Conservation (phyloP, 2,888 invertebrate genomes). For the Gryllus longicercus region DNA sequence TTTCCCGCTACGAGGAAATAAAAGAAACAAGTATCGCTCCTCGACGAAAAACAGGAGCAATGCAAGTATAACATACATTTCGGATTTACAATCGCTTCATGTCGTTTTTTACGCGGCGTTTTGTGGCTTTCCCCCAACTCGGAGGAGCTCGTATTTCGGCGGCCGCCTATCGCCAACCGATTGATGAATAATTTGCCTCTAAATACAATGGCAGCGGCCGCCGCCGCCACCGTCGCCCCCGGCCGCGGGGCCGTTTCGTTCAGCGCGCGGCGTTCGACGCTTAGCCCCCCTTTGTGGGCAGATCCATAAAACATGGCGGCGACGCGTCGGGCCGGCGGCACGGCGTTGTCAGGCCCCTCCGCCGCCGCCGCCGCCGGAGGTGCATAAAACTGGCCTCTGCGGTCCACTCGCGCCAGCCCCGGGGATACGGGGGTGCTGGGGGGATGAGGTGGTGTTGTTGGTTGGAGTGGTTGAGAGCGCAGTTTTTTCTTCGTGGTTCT, state of each 20-base stretch:
- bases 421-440: too few relatives aligned
- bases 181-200: slow-evolving; percentile 17
- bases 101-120: not conserved
- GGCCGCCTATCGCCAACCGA: not conserved
- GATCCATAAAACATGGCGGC: not conserved
- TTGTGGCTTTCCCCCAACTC: not conserved
- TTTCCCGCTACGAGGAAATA: not conserved
- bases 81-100: slow-evolving; percentile 9
- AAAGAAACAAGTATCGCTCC: slow-evolving; percentile 4
- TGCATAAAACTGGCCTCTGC: not conserved
- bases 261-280: not conserved
- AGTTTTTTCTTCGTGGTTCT: too few relatives aligned
- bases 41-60: not conserved
- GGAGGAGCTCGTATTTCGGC: slow-evolving; percentile 1
- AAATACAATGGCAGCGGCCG: not conserved
- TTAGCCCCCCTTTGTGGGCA: not conserved
- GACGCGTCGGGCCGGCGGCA: not conserved
- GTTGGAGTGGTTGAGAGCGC: too few relatives aligned
- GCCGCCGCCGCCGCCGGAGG: not conserved
- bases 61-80: slow-evolving; percentile 17
- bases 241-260: too few relatives aligned
- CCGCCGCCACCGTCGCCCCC: not conserved
- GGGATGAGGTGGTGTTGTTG: too few relatives aligned
- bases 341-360: not conserved
- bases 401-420: too few relatives aligned